These are phyloP conservation scores for Thelaira solivaga DNA, from an alignment of 2,888 invertebrate genomes.

Conservation along the genomic window DNA sequence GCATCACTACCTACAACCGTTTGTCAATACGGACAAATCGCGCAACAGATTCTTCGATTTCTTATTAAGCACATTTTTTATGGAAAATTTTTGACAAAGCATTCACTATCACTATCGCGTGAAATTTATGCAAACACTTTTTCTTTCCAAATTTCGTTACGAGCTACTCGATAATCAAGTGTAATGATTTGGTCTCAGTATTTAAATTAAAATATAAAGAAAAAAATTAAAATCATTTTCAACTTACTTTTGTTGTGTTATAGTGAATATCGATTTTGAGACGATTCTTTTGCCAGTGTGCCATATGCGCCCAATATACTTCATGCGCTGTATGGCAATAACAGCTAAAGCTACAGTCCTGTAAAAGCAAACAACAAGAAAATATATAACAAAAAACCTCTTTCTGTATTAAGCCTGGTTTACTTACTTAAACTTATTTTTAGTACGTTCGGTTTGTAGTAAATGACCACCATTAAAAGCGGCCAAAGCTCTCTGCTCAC, in stretches of 20 bases:
- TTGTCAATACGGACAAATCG: too few species aligned
- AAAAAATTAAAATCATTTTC: background rate
- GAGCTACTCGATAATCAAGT: too few species aligned
- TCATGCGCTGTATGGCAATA: conserved; percentile 82
- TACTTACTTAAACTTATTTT: conserved; percentile 75
- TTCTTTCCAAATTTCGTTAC: too few species aligned
- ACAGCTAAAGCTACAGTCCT: conserved; percentile 80
- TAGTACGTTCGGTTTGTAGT: conserved; percentile 64
- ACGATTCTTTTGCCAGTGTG: conserved; percentile 80
- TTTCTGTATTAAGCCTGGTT: background rate
- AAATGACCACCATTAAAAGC: conserved; percentile 65
- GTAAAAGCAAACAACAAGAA: conserved; percentile 63
- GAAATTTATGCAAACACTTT: too few species aligned
- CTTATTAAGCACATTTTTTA: too few species aligned
- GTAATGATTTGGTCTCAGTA: too few species aligned
- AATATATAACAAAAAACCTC: background rate
- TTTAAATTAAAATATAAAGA: background rate
- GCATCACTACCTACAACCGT: too few species aligned
- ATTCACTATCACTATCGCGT: too few species aligned
- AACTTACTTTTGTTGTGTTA: conserved; percentile 75
- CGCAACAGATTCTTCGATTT: too few species aligned
- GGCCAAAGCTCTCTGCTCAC: conserved; percentile 71
- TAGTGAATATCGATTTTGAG: conserved; percentile 77
- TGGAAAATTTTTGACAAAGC: too few species aligned
- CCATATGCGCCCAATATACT: conserved; percentile 82